Conservation (phyloP, 1,140 invertebrate genomes). For the Phthorimaea operculella region DNA sequence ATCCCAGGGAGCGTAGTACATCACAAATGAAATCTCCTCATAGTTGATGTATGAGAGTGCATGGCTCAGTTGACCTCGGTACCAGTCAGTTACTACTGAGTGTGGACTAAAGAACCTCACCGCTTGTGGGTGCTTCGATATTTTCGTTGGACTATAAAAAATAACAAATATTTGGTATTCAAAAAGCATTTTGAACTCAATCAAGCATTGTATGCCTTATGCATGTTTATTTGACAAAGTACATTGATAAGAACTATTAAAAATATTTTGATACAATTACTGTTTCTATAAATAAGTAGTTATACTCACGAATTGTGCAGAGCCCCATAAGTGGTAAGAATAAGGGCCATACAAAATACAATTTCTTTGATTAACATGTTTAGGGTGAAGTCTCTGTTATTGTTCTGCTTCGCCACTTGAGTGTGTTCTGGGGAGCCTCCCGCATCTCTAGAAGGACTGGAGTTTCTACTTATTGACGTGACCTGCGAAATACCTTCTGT, state of each 20-base stretch:
- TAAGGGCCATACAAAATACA: conserved; percentile 64
- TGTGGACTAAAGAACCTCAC: conserved; percentile 76
- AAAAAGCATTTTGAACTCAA: neutral
- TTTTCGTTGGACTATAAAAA: conserved; percentile 73
- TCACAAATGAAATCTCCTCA: conserved; percentile 80
- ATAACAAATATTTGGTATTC: neutral
- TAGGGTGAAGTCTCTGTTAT: conserved; percentile 51
- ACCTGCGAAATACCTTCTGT: conserved; percentile 54
- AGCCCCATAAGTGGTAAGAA: conserved; percentile 69
- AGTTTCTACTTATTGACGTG: conserved; percentile 49
- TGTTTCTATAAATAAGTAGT: conserved; percentile 8
- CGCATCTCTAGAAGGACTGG: conserved; percentile 47
- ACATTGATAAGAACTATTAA: neutral
- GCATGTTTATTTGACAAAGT: neutral
- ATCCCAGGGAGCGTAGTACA: conserved; percentile 94
- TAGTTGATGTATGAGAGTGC: conserved; percentile 71
- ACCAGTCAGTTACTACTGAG: conserved; percentile 78
- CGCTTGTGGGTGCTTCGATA: conserved; percentile 73
- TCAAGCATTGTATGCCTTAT: neutral
- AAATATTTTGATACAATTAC: neutral
- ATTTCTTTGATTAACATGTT: conserved; percentile 63
- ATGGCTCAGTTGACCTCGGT: conserved; percentile 74
- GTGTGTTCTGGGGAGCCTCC: conserved; percentile 37
- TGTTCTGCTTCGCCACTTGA: conserved; percentile 41
- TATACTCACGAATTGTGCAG: conserved; percentile 72